These are phyloP conservation scores for Odocoileus hemionus DNA, from an alignment of 2,113 vertebrate genomes.

Conservation along the genomic window DNA sequence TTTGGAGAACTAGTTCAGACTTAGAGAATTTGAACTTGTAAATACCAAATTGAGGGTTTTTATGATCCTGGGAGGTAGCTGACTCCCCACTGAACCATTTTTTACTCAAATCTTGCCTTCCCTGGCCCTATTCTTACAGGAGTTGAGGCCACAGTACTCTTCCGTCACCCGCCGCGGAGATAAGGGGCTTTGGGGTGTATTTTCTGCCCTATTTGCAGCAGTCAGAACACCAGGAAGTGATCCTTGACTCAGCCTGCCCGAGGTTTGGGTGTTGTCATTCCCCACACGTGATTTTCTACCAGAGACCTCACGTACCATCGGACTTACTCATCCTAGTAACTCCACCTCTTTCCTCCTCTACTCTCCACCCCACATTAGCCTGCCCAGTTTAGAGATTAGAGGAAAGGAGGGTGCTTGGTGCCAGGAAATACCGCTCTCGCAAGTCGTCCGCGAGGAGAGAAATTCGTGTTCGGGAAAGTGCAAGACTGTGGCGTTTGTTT, in stretches of 20 bases:
- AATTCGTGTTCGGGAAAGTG: background rate
- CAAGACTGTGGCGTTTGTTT: background rate
- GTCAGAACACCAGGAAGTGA: background rate
- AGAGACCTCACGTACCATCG: background rate
- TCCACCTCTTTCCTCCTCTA: slow-evolving; percentile 9
- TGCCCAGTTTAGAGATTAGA: background rate
- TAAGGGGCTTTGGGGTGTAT: background rate
- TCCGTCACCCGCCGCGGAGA: slow-evolving; percentile 24
- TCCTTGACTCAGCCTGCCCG: slow-evolving; percentile 9
- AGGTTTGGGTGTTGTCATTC: slow-evolving; percentile 57
- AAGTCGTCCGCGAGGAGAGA: background rate
- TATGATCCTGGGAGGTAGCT: background rate
- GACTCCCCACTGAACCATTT: background rate
- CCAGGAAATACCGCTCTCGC: background rate
- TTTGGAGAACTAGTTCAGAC: background rate
- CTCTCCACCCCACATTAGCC: background rate
- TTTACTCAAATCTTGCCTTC: background rate
- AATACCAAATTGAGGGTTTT: background rate
- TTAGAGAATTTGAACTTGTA: background rate
- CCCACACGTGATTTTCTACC: slow-evolving; percentile 28
- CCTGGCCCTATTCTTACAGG: background rate
- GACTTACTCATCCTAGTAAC: background rate
- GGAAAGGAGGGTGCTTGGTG: background rate
- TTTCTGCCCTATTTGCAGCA: background rate
- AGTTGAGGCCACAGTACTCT: background rate